Base-by-base conservation (phyloP, 2,113 vertebrate genomes). In the Hiodon tergisus region DNA sequence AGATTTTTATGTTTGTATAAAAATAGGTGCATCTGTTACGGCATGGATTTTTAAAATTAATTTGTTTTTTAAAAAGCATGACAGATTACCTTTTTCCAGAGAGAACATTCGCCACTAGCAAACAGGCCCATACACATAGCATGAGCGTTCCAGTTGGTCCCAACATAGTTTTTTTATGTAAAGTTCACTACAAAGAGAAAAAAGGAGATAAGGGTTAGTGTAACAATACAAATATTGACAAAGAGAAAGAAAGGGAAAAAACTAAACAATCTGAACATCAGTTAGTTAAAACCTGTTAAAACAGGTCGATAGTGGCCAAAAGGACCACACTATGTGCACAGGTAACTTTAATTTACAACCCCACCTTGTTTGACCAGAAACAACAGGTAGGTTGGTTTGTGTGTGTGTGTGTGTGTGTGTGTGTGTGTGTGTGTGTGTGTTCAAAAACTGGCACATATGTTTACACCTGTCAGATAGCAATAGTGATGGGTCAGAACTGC, bases 81-180 rank as follows among this genome's bases (percentile, higher is more conserved):
- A 31, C 31, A 31, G 31, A 90, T 91, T 93, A 98, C 97, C 97
- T 99, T 96, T 94, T 95, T 79, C 90, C 94, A 82, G 87, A 87
- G 76, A 94, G 11, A 58, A 90, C 84, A 83, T 90, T 90, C 78
- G 92, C 83, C 59, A 92, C 83, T 73, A 98, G 88, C 86, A 93
- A 87, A 89, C 92, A 95, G 90, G 91, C 93, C 94, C 94, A 95
- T 78, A 97, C 88, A 86, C 78, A 92, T 78, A 93, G 91, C 82
- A 85, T 90, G 85, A 91, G 86, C 78, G 89, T 85, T 80, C 83
- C 83, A 81, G 91, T 86, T 88, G 83, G 92, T 91, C 90, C 94
- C 94, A 95, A 92, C 86, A 89, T 92, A 78, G 84, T 83, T 89
- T 87, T 87, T 84, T 88, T 87, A 91, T 88, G 81, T 78, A 89